Evolutionary conservation across 2,888 invertebrate genomes (phyloP).

Genomic region (Ganaspis brasiliensis): DNA sequence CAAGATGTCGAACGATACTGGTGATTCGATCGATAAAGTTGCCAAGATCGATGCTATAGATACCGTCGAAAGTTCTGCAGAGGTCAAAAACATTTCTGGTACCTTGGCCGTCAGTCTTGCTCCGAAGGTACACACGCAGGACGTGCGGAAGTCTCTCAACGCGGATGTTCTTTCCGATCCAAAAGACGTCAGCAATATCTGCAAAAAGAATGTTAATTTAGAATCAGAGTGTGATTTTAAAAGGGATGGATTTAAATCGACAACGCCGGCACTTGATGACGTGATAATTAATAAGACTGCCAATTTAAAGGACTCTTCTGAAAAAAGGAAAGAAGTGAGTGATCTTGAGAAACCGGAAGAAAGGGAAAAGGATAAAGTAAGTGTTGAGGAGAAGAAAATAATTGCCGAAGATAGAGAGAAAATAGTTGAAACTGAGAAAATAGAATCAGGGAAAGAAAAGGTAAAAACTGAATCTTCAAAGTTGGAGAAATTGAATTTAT

Average conservation of each 20-base stretch:
- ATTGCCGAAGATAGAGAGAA: background rate
- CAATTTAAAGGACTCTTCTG: background rate
- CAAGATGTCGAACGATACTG: conserved; percentile 53
- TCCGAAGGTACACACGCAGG: conserved; percentile 42
- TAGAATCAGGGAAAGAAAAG: background rate
- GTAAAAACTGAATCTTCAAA: too few species aligned
- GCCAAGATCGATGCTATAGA: conserved; percentile 68
- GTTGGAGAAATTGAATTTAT: background rate
- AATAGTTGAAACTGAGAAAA: background rate
- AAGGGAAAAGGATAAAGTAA: background rate
- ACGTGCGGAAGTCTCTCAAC: conserved; percentile 46
- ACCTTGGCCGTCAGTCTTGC: conserved; percentile 60
- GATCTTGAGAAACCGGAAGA: background rate
- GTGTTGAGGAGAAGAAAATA: background rate
- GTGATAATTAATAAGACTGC: conserved; percentile 24
- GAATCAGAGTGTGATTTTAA: too few species aligned
- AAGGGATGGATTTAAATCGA: too few species aligned
- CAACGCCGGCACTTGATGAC: too few species aligned
- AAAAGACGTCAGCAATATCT: background rate
- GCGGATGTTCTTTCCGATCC: background rate
- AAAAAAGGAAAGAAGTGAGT: background rate
- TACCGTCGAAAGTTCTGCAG: conserved; percentile 65
- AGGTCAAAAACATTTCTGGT: conserved; percentile 64
- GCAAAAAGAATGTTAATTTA: background rate
- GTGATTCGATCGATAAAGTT: conserved; percentile 50